Base-by-base conservation (phyloP, 2,888 invertebrate species). In the Timandra comae region DNA sequence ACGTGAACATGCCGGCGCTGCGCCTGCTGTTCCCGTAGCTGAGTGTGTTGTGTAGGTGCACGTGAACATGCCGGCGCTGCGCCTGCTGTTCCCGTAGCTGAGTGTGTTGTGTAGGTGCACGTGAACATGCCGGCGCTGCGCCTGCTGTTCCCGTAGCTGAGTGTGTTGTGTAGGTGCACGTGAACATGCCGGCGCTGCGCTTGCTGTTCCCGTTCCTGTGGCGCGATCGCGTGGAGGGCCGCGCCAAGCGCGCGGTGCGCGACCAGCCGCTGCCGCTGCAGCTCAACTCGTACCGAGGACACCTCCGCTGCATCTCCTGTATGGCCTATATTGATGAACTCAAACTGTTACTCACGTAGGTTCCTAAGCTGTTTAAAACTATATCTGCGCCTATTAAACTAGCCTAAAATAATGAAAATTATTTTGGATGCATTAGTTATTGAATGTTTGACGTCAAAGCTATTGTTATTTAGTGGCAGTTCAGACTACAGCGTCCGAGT, bases 121-220 rank as follows among this genome's bases (percentile, higher is more conserved):
- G n/a, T n/a, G n/a, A n/a, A n/a, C n/a, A n/a, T n/a, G n/a, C n/a
- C n/a, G n/a, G n/a, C n/a, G n/a, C n/a, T n/a, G n/a, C n/a, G n/a
- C n/a, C n/a, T n/a, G n/a, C n/a, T n/a, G n/a, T n/a, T n/a, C n/a
- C n/a, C n/a, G n/a, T n/a, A n/a, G n/a, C n/a, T n/a, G n/a, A n/a
- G n/a, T n/a, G n/a, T n/a, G 2, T 10, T 6, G 22, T 25, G 23
- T 30, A 87, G 68, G 77, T 74, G 19, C 79, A 86, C 52, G 72
- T 91, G 34, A 86, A 75, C 58, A 89, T 91, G 88, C 90, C 91
- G 2, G 58, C 67, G 36, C 80, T 92, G 31, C 86, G 91, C 32
- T 60, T 91, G 41, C 81, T 88, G 66, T 94, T 94, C 71, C 91
- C 93, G 52, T 93, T 93, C 76, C 70, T 93, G 66, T 89, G 90